phyloP scores from a whole-genome alignment of 2,113 vertebrate genomes.

The Ailuropoda melanoleuca region DNA sequence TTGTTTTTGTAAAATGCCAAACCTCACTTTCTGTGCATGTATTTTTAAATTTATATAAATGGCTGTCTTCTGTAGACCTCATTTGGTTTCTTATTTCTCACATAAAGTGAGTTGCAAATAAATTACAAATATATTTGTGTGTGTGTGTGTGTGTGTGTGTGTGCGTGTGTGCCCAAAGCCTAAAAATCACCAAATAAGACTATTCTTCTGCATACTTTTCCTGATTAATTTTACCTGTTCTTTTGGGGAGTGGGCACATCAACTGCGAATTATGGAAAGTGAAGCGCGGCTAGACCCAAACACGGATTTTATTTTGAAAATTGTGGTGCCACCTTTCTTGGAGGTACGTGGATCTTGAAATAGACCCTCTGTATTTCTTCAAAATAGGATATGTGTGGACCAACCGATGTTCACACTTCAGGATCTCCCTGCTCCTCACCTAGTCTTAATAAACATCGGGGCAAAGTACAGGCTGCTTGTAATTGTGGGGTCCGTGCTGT shows the following conservation, averaged over 20 bases:
- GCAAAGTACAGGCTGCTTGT: slow-evolving; percentile 34
- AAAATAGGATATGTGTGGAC: slow-evolving; percentile 29
- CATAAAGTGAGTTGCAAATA: neutral
- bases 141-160: neutral
- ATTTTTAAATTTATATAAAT: slow-evolving; percentile 33
- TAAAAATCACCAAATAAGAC: slow-evolving; percentile 22
- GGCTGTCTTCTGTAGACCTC: neutral
- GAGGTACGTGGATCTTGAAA: neutral
- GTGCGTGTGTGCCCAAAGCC: neutral
- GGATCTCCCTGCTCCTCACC: neutral
- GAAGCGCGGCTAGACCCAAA: neutral
- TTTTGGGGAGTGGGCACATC: neutral
- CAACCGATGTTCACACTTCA: neutral
- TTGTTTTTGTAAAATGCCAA: slow-evolving; percentile 28
- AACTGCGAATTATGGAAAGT: neutral
- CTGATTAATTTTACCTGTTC: neutral
- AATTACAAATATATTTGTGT: neutral
- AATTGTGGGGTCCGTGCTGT: slow-evolving; percentile 42
- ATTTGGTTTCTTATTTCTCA: slow-evolving; percentile 10
- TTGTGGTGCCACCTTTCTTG: neutral
- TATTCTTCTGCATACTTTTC: neutral
- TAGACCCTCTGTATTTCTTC: neutral
- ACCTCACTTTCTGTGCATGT: neutral
- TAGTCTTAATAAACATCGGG: neutral
- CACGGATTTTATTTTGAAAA: slow-evolving; percentile 34